Evolutionary conservation across 2,888 invertebrate species (phyloP).

Genomic region (Cepaea hortensis): DNA sequence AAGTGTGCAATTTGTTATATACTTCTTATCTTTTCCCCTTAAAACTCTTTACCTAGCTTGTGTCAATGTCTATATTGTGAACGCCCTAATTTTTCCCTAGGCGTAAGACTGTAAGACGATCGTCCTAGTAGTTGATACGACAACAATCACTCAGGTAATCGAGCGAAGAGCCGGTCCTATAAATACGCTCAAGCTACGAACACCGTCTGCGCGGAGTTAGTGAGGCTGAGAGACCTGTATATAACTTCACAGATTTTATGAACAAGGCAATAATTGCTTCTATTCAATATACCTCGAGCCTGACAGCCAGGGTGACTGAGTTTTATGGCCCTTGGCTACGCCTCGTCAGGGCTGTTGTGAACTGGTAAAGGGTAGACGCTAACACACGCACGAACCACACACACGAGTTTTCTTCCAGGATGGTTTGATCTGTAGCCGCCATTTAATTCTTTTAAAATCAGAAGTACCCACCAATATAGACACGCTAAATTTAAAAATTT

Average conservation of each 20-base stretch:
- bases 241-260: constrained; percentile 17
- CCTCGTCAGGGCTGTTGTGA: neutral
- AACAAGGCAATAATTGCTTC: constrained; percentile 29
- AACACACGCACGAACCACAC: neutral
- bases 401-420: neutral
- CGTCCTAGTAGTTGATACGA: neutral
- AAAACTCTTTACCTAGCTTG: too few species aligned
- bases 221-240: constrained; percentile 19
- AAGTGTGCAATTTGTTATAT: too few species aligned
- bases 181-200: neutral
- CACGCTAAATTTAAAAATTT: too few species aligned
- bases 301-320: constrained; percentile 9
- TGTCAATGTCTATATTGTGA: too few species aligned
- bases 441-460: too few species aligned
- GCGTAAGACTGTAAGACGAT: too few species aligned
- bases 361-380: neutral
- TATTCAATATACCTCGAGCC: neutral
- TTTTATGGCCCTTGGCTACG: neutral
- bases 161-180: neutral
- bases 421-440: too few species aligned
- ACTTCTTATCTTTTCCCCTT: too few species aligned
- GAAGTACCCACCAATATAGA: too few species aligned
- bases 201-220: neutral
- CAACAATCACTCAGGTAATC: constrained; percentile 13
- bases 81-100: neutral